Base-by-base conservation (phyloP, 2,113 vertebrate genomes). In the Genyomyrus donnyi region DNA sequence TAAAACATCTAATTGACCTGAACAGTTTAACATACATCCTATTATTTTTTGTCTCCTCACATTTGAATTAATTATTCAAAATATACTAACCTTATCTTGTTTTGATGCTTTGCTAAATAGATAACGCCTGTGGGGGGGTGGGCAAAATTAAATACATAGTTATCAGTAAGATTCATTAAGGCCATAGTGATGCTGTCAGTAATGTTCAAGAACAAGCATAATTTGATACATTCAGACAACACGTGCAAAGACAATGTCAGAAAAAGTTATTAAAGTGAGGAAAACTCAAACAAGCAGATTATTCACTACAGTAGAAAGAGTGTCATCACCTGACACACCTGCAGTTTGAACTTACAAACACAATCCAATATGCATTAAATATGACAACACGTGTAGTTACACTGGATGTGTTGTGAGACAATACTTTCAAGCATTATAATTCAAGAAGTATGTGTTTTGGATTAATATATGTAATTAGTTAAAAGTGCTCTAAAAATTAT, bases 21-120 rank as follows among this genome's bases (percentile, higher is more conserved):
- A 21, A 85, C 19, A 85, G 39, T 45, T n/a, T n/a, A 24, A 85
- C 83, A 85, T 45, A n/a, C 83, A n/a, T 48, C 8, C 39, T 85
- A 11, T 35, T 85, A 10, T 21, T 52, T 35, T n/a, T n/a, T 86
- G 52, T n/a, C 19, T 85, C 45, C 0, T 46, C 83, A 48, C 8
- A 49, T 49, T 48, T 85, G 10, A 48, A 24, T 48, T 11, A n/a
- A 85, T 49, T 27, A 27, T 85, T 85, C 35, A 85, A 85, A 85
- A 48, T 48, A 48, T 85, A 45, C 96, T 95, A 94, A 99, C 98
- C 96, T 97, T 95, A 83, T 97, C 97, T 87, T 95, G 92, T 96
- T 97, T 97, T 83, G 94, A 94, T 93, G 97, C 96, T 92, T 95
- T 98, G 94, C 97, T 98, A 94, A 98, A 97, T 92, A 97, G 97